Percentiles rank a stretch among this genome's conserved stretches.
These are phyloP conservation scores for Cerceris ruficornis DNA, from an alignment of 2,888 invertebrate species.

Conservation along the genomic window DNA sequence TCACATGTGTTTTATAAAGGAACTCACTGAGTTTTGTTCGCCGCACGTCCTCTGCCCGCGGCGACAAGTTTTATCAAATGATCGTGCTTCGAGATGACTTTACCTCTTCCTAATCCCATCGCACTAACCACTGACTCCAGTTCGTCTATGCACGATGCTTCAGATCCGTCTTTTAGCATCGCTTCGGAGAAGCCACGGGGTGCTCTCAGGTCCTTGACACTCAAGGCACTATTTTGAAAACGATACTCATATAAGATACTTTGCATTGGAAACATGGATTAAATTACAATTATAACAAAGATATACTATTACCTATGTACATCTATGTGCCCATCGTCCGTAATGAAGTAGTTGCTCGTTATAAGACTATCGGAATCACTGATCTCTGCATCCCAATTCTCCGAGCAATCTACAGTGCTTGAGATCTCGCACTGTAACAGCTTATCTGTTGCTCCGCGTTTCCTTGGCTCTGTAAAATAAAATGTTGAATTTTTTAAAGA, in stretches of 20 bases:
- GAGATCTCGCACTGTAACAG: constrained; percentile 43
- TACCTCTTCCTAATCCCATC: constrained; percentile 63
- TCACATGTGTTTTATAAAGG: constrained; percentile 16
- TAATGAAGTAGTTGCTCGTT: neutral
- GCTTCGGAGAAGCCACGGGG: constrained; percentile 67
- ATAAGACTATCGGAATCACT: neutral
- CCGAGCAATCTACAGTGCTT: constrained; percentile 56
- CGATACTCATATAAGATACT: constrained; percentile 6
- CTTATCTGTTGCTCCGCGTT: constrained; percentile 29
- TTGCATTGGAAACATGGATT: neutral
- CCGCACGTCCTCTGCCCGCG: constrained; percentile 43
- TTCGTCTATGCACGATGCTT: constrained; percentile 30
- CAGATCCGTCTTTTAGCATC: constrained; percentile 52
- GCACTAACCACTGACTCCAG: constrained; percentile 55
- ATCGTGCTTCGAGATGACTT: neutral
- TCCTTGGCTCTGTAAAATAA: constrained; percentile 28
- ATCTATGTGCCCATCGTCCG: too few relatives aligned
- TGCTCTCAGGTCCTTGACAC: constrained; percentile 37
- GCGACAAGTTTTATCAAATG: constrained; percentile 18
- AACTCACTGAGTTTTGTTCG: neutral
- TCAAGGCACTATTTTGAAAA: neutral
- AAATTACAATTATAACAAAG: too few relatives aligned
- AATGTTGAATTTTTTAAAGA: neutral
- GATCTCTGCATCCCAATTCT: constrained; percentile 69
- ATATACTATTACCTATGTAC: too few relatives aligned